Conservation (phyloP, 2,113 vertebrate genomes). For the Aepyceros melampus region DNA sequence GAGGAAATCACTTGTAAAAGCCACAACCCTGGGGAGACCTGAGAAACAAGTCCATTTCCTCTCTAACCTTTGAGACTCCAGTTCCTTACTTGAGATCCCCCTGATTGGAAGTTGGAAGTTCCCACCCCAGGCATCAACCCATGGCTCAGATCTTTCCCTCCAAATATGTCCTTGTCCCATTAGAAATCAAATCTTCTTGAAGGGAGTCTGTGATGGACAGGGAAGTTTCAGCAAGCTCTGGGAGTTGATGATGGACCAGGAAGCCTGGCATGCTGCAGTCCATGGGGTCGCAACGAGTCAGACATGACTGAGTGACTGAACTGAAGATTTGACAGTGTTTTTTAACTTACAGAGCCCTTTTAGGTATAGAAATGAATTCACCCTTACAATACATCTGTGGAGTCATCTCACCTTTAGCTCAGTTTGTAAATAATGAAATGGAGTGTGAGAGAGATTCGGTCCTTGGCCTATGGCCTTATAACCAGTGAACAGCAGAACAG, state of each 20-base stretch:
- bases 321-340: not conserved
- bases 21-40: not conserved
- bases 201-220: not conserved
- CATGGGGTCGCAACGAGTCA: fast-evolving
- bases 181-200: not conserved
- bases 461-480: not conserved
- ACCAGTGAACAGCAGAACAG: not conserved
- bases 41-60: not conserved
- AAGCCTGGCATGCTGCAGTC: not conserved
- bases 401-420: not conserved
- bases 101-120: not conserved
- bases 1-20: not conserved
- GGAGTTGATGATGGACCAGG: not conserved
- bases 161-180: not conserved
- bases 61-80: not conserved
- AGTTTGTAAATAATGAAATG: not conserved
- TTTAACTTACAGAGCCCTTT: not conserved
- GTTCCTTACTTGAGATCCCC: not conserved
- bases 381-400: not conserved
- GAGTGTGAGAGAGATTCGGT: not conserved
- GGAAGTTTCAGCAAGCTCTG: not conserved
- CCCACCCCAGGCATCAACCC: not conserved
- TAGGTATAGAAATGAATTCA: not conserved
- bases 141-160: not conserved
- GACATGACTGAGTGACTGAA: not conserved